Percentiles rank a stretch among this genome's conserved stretches.
Conservation (phyloP, 1,140 invertebrate species). For the Bombus ignitus region DNA sequence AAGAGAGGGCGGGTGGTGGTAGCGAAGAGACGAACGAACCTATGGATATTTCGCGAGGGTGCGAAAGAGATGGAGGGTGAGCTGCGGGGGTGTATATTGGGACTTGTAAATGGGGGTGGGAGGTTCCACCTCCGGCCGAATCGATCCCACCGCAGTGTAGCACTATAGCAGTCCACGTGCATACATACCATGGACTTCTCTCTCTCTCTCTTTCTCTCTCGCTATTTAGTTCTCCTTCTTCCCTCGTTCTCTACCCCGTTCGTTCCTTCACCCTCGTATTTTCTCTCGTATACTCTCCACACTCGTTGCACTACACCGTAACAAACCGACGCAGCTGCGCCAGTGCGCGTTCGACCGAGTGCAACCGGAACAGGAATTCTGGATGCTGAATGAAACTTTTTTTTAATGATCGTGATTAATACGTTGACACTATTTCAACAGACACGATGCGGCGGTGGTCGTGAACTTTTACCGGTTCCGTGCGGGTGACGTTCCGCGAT, state of each 20-base stretch:
- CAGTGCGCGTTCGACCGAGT: not conserved
- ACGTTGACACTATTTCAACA: slow-evolving; percentile 22
- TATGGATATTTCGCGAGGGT: slow-evolving; percentile 70
- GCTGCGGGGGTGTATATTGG: slow-evolving; percentile 77
- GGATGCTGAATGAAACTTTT: slow-evolving; percentile 44
- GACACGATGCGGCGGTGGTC: no score
- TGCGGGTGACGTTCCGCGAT: not conserved
- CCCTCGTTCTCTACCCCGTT: not conserved
- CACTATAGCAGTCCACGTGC: slow-evolving; percentile 79
- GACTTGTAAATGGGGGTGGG: slow-evolving; percentile 76
- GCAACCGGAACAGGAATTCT: not conserved
- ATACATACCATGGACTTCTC: slow-evolving; percentile 74
- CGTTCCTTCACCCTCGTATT: not conserved
- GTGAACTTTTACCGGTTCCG: not conserved
- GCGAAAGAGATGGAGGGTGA: slow-evolving; percentile 63
- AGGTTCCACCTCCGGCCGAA: slow-evolving; percentile 74
- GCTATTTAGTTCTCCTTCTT: not conserved
- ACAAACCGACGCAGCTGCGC: slow-evolving; percentile 48
- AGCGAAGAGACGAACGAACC: slow-evolving; percentile 56
- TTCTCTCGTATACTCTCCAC: slow-evolving; percentile 10
- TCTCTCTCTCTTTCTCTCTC: not conserved
- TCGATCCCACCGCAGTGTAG: slow-evolving; percentile 81
- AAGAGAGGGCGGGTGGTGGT: slow-evolving; percentile 18
- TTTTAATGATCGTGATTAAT: slow-evolving; percentile 41
- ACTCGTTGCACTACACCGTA: slow-evolving; percentile 53